Conservation (phyloP, 2,888 invertebrate species). For the Mellilla xanthometata region DNA sequence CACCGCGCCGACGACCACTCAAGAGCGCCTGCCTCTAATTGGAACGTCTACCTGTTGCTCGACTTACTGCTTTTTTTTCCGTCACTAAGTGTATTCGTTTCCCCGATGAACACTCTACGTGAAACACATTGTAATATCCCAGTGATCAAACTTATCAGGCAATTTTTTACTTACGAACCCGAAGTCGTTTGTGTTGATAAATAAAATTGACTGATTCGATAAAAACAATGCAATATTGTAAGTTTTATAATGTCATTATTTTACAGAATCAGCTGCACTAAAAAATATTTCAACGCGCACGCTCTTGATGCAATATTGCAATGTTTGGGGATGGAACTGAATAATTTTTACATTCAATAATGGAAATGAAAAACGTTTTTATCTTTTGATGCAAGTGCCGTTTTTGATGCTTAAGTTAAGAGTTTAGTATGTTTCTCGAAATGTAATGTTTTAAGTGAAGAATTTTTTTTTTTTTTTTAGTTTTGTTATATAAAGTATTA, state of each 20-base stretch:
- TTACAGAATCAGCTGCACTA: slow-evolving; percentile 1
- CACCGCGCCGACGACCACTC: slow-evolving; percentile 64
- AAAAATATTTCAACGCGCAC: slow-evolving; percentile 12
- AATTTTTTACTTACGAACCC: slow-evolving; percentile 16
- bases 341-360: slow-evolving; percentile 2
- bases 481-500: too few species aligned
- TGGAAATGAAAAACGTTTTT: slow-evolving; percentile 3
- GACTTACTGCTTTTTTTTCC: slow-evolving; percentile 64
- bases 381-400: too few species aligned
- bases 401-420: too few species aligned
- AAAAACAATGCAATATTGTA: slow-evolving; percentile 8
- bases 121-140: slow-evolving; percentile 60
- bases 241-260: slow-evolving; percentile 11
- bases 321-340: slow-evolving; percentile 6
- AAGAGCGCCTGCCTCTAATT: slow-evolving; percentile 74
- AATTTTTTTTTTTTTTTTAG: too few species aligned
- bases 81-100: slow-evolving; percentile 53
- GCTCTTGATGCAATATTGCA: not conserved
- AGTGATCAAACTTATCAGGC: slow-evolving; percentile 10
- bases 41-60: slow-evolving; percentile 79
- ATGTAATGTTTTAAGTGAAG: too few species aligned
- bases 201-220: not conserved
- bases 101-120: slow-evolving; percentile 62
- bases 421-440: too few species aligned
- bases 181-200: slow-evolving; percentile 8